These are phyloP conservation scores for Oncorhynchus clarkii DNA, from an alignment of 2,113 vertebrate species.

Conservation along the genomic window DNA sequence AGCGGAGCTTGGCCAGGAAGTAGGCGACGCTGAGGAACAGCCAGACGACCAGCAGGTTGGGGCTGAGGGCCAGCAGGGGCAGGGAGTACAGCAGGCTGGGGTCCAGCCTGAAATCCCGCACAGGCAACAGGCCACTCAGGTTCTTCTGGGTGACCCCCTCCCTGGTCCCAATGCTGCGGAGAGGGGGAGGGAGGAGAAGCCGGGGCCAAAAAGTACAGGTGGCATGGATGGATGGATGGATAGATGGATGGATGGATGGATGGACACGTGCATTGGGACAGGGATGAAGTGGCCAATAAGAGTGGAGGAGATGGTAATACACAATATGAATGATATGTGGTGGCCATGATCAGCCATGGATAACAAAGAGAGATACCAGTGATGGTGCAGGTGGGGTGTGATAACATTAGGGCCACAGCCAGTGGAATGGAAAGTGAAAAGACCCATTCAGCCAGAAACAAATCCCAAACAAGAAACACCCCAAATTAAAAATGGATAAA, in stretches of 20 bases:
- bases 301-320: not conserved
- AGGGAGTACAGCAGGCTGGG: slow-evolving; percentile 97
- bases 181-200: slow-evolving; percentile 65
- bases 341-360: slow-evolving; percentile 14
- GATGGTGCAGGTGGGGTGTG: not conserved
- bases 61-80: slow-evolving; percentile 94
- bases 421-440: not conserved
- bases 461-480: slow-evolving; percentile 21
- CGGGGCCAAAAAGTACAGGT: slow-evolving; percentile 39
- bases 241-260: not conserved
- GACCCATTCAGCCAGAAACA: not conserved
- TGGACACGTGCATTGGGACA: slow-evolving; percentile 9
- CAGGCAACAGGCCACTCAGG: slow-evolving; percentile 94
- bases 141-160: slow-evolving; percentile 99
- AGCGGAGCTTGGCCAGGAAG: slow-evolving; percentile 93
- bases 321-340: slow-evolving; percentile 35
- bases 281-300: not conserved
- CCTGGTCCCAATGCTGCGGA: slow-evolving; percentile 97
- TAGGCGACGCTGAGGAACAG: slow-evolving; percentile 95
- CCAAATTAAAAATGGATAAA: slow-evolving; percentile 52
- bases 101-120: slow-evolving; percentile 95
- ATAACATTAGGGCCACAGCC: not conserved
- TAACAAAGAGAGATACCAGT: not conserved
- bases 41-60: slow-evolving; percentile 98
- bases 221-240: slow-evolving; percentile 1